Conservation (phyloP, 1,140 invertebrate genomes). For the Drosophila littoralis region DNA sequence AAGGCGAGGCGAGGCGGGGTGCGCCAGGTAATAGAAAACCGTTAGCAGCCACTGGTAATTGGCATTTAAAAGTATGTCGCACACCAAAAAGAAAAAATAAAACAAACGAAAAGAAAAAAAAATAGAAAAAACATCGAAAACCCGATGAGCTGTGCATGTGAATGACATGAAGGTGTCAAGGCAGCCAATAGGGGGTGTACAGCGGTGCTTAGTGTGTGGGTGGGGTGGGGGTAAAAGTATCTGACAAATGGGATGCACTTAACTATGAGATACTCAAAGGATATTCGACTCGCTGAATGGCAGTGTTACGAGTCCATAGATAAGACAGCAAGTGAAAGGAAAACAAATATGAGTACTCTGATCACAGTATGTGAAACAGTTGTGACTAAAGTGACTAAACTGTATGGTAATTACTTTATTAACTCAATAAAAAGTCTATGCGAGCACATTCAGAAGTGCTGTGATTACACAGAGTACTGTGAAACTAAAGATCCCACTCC, state of each 20-base stretch:
- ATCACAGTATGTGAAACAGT: not conserved
- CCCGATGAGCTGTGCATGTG: conserved; percentile 47
- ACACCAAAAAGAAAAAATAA: conserved; percentile 32
- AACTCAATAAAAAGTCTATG: no score
- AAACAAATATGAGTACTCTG: not conserved
- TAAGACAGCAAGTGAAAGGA: not conserved
- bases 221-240: not conserved
- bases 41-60: conserved; percentile 74
- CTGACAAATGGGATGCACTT: conserved; percentile 20
- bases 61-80: conserved; percentile 82
- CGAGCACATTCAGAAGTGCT: no score
- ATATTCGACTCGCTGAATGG: conserved; percentile 9
- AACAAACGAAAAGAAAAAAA: not conserved
- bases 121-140: conserved; percentile 3
- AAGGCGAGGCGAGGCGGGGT: conserved; percentile 25
- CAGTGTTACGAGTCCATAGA: not conserved
- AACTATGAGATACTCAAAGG: conserved; percentile 8
- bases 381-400: not conserved
- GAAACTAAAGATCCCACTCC: no score
- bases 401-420: not conserved
- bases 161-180: conserved; percentile 51
- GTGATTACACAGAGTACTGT: no score
- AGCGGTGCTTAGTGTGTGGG: not conserved
- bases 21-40: conserved; percentile 63
- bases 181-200: conserved; percentile 4